Percentiles rank a stretch among this genome's conserved stretches.
Conservation (phyloP, 1,140 invertebrate genomes). For the Calosoma granatense region DNA sequence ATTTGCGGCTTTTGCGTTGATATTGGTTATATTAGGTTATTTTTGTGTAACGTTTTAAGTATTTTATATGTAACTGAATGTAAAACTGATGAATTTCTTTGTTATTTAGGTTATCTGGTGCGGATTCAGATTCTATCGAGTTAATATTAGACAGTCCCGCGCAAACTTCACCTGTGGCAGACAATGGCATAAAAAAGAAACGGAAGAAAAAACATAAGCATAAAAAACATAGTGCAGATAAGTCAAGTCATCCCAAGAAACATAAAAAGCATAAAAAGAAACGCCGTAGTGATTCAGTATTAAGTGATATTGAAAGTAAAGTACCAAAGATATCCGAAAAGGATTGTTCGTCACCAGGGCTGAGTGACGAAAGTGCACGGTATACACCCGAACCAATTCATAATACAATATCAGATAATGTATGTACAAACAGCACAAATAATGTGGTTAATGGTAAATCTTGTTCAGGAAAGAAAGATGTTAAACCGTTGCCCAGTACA, state of each 20-base stretch:
- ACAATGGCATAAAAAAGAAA: conserved; percentile 23
- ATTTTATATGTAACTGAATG: neutral
- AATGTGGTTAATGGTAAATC: conserved; percentile 26
- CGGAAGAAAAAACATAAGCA: conserved; percentile 34
- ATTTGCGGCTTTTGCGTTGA: neutral
- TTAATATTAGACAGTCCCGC: neutral
- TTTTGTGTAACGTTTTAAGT: no score
- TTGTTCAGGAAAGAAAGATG: conserved; percentile 20
- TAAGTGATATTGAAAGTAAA: conserved; percentile 25
- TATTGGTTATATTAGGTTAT: neutral
- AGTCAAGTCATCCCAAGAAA: conserved; percentile 28
- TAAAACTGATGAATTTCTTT: neutral
- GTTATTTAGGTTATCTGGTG: neutral
- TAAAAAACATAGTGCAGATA: conserved; percentile 29
- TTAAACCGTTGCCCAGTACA: conserved; percentile 16
- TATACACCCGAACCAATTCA: conserved; percentile 29
- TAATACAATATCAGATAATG: conserved; percentile 16
- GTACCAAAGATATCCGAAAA: conserved; percentile 19
- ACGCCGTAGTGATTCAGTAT: neutral
- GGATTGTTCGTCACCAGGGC: conserved; percentile 15
- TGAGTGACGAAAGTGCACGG: conserved; percentile 24
- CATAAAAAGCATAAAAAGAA: conserved; percentile 33
- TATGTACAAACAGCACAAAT: conserved; percentile 21
- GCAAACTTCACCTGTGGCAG: neutral
- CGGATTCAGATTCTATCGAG: conserved; percentile 3